Evolutionary conservation across 2,797 vertebrate genomes (phyloP).

Genomic region (Rachycentron canadum): DNA sequence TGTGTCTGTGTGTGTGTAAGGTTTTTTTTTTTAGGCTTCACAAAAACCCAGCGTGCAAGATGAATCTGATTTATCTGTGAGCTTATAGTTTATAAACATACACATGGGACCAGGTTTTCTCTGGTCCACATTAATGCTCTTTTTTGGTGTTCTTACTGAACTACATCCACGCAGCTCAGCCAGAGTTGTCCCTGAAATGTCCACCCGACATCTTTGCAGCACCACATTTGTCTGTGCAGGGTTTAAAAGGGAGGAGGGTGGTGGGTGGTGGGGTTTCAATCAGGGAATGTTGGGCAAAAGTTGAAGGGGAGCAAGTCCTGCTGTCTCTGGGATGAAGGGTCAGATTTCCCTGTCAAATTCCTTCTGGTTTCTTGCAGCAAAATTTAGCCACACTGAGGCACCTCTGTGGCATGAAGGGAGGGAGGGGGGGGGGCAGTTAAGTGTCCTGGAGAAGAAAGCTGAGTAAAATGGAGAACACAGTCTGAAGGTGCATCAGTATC

Average conservation of each 20-base stretch:
- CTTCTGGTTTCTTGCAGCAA: slow-evolving; percentile 34
- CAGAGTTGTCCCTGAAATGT: neutral
- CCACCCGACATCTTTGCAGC: neutral
- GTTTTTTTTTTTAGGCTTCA: neutral
- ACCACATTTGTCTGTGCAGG: neutral
- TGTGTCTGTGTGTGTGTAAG: no score
- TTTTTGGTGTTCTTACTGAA: neutral
- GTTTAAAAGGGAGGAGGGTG: no score
- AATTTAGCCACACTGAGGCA: slow-evolving; percentile 12
- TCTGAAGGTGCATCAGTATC: neutral
- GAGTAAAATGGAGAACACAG: slow-evolving; percentile 43
- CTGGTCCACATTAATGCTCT: neutral
- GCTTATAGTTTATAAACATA: no score
- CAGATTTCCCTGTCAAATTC: slow-evolving; percentile 1
- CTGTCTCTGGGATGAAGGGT: neutral
- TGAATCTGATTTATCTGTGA: neutral
- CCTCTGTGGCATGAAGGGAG: accelerated
- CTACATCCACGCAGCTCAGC: accelerated
- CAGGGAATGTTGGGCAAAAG: neutral
- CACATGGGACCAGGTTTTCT: neutral
- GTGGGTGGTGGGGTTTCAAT: neutral
- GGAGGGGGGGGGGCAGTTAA: no score
- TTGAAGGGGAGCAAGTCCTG: neutral
- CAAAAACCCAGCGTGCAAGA: neutral
- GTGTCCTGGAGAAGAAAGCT: neutral